Base-by-base conservation (phyloP, 1,140 invertebrate species). In the Zaprionus davidi region DNA sequence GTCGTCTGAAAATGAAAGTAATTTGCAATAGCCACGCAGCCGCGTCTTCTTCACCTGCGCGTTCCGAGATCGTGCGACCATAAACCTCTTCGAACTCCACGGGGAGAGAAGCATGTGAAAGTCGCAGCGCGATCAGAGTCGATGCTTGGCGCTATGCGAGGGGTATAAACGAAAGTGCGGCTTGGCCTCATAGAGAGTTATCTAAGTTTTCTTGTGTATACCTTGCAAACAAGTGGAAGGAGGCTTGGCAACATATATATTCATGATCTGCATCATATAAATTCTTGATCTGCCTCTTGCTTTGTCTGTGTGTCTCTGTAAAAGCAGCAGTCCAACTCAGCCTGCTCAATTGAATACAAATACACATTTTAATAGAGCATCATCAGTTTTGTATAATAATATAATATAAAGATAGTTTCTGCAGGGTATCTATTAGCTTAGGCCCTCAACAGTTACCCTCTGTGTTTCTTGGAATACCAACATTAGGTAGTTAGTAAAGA, bases 1-100 rank as follows among this genome's bases (percentile, higher is more conserved):
- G 36, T 56, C 46, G 76, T 17, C 56, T 51, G 80, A 87, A 87
- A 87, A 87, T 87, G 83, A 87, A 87, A 87, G 83, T 87, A 83
- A 87, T 87, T 87, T 80, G 77, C 83, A 87, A 87, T 70, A 79
- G 72, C 71, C 77, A 70, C 70, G 73, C 79, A 80, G 72, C 77
- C 71, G 72, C 77, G 77, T 83, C 83, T 80, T 80, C 77, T 87
- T 77, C n/a, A 79, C 60, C 38, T 20, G 34, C 55, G 69, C 70
- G 74, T 64, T 75, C 57, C 41, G n/a, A 87, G 79, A 87, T 82
- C 83, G 83, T 87, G 76, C 58, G 63, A 12, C 59, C 60, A 67
- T 80, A 71, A 72, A 72, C 63, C 41, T 46, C 41, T 46, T 17
- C 58, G 76, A 56, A 68, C 58, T 71, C 63, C 71, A 81, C 85